Conservation (phyloP, 2,888 invertebrate species). For the Listrodromus nycthemerus region DNA sequence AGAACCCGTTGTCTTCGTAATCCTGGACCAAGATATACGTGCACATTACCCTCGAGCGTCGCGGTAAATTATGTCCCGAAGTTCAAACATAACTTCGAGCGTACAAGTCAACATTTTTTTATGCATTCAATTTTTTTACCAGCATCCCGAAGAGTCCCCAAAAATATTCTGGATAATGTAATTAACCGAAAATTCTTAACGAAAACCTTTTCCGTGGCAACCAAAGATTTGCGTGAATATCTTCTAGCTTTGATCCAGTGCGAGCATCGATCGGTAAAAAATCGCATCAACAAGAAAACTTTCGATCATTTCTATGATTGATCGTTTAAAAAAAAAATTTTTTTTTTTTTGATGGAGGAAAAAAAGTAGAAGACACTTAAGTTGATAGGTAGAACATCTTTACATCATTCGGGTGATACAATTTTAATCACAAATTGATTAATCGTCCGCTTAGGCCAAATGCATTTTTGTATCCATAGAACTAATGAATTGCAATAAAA, state of each 20-base stretch:
- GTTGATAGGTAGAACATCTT: not conserved
- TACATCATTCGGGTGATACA: not conserved
- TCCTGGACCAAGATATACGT: not conserved
- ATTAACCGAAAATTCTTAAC: not conserved
- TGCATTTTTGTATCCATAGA: not conserved
- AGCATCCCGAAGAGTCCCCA: not conserved
- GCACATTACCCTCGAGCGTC: not conserved
- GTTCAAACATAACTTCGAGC: not conserved
- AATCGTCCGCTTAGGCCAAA: not conserved
- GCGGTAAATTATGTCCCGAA: slow-evolving; percentile 2
- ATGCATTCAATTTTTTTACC: not conserved
- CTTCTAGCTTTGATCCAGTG: not conserved
- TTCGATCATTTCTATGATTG: no score
- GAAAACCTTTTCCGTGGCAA: not conserved
- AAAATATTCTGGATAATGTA: no score
- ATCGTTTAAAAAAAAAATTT: no score
- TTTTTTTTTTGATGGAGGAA: no score
- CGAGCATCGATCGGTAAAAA: no score
- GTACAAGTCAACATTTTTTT: not conserved
- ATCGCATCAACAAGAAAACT: no score
- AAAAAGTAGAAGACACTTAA: no score
- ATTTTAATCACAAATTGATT: not conserved
- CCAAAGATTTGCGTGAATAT: not conserved
- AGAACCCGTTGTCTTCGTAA: slow-evolving; percentile 19
- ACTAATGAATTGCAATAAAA: not conserved